Conservation (phyloP, 2,113 vertebrate species). For the Nibea albiflora region DNA sequence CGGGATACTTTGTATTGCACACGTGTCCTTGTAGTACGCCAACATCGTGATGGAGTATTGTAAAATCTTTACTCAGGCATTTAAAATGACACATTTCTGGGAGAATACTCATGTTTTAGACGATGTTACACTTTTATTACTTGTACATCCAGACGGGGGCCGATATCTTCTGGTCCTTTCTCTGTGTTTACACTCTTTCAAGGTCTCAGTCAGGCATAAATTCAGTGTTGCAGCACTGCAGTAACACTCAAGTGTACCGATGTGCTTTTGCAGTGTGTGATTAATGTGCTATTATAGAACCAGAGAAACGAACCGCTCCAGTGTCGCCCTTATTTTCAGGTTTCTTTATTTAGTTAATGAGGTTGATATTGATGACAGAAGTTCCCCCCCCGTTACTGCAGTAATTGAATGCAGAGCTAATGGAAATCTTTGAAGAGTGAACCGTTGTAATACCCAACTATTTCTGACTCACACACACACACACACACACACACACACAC, state of each 20-base stretch:
- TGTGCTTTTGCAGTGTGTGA: conserved; percentile 4
- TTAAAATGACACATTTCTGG: no score
- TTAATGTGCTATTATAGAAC: conserved; percentile 21
- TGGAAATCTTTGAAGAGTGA: conserved; percentile 6
- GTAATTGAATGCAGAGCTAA: conserved; percentile 21
- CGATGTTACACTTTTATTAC: not conserved
- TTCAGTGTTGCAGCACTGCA: not conserved
- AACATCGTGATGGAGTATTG: not conserved
- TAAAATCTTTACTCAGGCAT: not conserved
- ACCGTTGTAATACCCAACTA: not conserved
- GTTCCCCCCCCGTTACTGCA: conserved; percentile 14
- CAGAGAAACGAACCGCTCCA: not conserved
- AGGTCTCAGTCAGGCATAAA: not conserved
- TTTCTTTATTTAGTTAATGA: conserved; percentile 40
- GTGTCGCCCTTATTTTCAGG: conserved; percentile 4
- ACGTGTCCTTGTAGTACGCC: not conserved
- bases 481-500: conserved; percentile 4
- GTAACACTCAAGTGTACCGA: not conserved
- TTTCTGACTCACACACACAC: not conserved
- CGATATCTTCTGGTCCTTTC: not conserved
- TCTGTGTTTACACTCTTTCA: not conserved
- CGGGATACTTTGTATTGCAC: not conserved
- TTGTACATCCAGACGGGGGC: not conserved
- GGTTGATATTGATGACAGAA: conserved; percentile 25
- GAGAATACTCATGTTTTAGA: no score